These are phyloP conservation scores for Atopsyche davidsoni DNA, from an alignment of 1,140 invertebrate genomes.

Conservation along the genomic window DNA sequence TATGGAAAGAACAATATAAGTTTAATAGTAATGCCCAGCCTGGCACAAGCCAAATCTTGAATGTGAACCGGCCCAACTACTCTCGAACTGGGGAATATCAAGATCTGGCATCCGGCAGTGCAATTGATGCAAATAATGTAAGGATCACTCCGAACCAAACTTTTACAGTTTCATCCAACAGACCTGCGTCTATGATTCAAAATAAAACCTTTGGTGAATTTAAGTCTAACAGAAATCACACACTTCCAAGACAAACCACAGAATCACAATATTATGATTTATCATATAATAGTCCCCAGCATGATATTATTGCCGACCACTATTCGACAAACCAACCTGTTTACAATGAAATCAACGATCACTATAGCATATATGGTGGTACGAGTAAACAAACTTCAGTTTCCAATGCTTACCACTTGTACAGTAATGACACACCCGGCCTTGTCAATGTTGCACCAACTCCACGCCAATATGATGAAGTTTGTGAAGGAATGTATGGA, in stretches of 20 bases:
- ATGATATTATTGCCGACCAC: slow-evolving; percentile 13
- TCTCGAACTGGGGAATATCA: slow-evolving; percentile 8
- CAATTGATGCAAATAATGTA: slow-evolving; percentile 15
- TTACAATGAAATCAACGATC: slow-evolving; percentile 29
- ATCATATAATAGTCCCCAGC: slow-evolving; percentile 7
- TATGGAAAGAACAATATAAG: slow-evolving; percentile 18
- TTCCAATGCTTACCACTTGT: slow-evolving; percentile 22
- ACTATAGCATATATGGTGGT: slow-evolving; percentile 21
- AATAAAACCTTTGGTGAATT: slow-evolving; percentile 26
- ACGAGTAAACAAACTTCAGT: slow-evolving; percentile 4
- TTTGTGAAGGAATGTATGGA: slow-evolving; percentile 23
- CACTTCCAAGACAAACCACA: slow-evolving; percentile 14
- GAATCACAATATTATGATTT: slow-evolving; percentile 21
- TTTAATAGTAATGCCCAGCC: slow-evolving; percentile 4
- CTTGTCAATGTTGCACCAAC: slow-evolving; percentile 5
- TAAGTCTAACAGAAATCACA: slow-evolving; percentile 26
- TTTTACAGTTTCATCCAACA: slow-evolving; percentile 10
- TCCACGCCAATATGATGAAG: slow-evolving; percentile 26
- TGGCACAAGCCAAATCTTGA: no score
- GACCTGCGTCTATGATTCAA: slow-evolving; percentile 23
- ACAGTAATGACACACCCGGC: slow-evolving; percentile 25
- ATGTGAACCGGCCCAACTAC: no score
- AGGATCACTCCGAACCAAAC: slow-evolving; percentile 14
- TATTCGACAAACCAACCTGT: slow-evolving; percentile 22
- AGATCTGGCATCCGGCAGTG: not conserved